Evolutionary conservation across 2,113 vertebrate genomes (phyloP).

Genomic region (Trochalopteron elliotii): DNA sequence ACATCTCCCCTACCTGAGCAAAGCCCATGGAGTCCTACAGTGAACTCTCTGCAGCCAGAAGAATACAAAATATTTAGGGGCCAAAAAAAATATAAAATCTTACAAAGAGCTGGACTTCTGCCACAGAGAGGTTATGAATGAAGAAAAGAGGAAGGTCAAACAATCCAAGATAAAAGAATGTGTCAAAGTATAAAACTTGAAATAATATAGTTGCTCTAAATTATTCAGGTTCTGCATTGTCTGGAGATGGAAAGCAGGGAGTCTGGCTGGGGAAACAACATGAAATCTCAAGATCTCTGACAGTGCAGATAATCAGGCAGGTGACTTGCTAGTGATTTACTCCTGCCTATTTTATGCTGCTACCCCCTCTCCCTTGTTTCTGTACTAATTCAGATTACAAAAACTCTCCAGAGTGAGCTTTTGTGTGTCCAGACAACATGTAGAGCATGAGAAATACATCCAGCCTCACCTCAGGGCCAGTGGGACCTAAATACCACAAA

Average conservation of each 20-base stretch:
- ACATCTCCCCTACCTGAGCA: background rate
- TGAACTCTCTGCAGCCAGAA: background rate
- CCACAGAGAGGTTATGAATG: background rate
- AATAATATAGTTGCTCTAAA: background rate
- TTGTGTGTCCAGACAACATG: background rate
- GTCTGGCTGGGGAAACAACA: background rate
- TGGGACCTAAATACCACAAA: background rate
- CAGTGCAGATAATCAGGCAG: background rate
- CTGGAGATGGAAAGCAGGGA: background rate
- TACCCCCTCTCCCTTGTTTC: background rate
- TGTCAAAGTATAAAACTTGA: background rate
- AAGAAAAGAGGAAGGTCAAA: background rate
- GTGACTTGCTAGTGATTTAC: background rate
- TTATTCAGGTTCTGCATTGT: background rate
- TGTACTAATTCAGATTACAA: background rate
- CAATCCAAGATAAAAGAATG: background rate
- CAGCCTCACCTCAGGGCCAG: background rate
- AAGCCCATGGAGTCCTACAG: background rate
- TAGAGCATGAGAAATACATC: background rate
- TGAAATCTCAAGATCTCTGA: background rate
- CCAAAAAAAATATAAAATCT: background rate
- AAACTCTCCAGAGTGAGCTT: background rate
- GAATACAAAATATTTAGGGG: background rate
- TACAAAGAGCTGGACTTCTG: background rate
- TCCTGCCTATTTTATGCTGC: background rate